Base-by-base conservation (phyloP, 2,888 invertebrate genomes). In the Podabrus alpinus region DNA sequence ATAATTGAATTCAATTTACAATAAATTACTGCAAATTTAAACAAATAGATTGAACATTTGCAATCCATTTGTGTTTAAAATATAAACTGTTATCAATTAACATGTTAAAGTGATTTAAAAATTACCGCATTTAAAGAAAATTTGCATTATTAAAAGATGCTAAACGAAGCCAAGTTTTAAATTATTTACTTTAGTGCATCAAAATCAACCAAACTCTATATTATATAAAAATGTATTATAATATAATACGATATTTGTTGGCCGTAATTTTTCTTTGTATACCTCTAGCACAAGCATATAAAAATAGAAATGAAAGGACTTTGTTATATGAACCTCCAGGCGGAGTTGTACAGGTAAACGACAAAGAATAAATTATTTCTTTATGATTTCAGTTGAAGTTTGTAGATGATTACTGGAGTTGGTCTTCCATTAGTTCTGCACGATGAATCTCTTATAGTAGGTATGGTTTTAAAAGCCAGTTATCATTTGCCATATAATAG, bases 361-460 rank as follows among this genome's bases (percentile, higher is more conserved):
- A 15, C 15, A 61, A 15, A 4, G 16, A 15, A 19, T 19, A 66
- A n/a, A n/a, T 45, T 68, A 68, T 45, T 16, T 29, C 10, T 67
- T 17, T 45, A 10, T 67, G 24, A 16, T 13, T 17, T 17, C 1
- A 62, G 1, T 59, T n/a, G 9, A 60, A 15, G 2, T 2, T 62
- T 13, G 7, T 81, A 89, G 89, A 81, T 88, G 72, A 88, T 89
- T 79, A 82, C 87, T 80, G 89, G 89, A 71, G 84, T 88, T 77
- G 89, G 89, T 79, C 83, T 89, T 71, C 89, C 89, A 15, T 87
- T 89, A 82, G 88, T 88, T 81, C 83, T 88, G 24, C 83, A 87
- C 72, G 86, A 86, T 72, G 87, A 88, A 79, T 86, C 87, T 25
- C 79, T 85, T 1, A 87, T 88, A 76, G 82, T 89, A 64, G 89